Base-by-base conservation (phyloP, 2,888 invertebrate species). In the Nymphalis polychloros region DNA sequence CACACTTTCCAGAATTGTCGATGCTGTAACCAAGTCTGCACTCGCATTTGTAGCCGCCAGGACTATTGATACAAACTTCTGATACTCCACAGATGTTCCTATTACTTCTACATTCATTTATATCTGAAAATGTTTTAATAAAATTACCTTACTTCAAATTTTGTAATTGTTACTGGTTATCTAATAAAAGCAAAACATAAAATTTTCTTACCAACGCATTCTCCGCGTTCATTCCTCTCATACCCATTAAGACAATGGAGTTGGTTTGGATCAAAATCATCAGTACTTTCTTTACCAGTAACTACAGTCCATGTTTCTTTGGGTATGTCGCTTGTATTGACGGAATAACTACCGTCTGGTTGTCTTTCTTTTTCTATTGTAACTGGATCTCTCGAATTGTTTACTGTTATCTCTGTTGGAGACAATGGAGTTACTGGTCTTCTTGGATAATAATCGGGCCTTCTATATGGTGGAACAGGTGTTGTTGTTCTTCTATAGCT, bases 1-100 rank as follows among this genome's bases (percentile, higher is more conserved):
- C 75, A 67, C 92, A 92, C 82, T 84, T 88, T 7, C 88, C 90
- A 5, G 82, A 81, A 0, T 88, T 84, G 77, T 97, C 96, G 69
- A 94, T 93, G 17, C 93, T 85, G 84, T 97, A 98, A 0, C 98
- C 98, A 0, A 94, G 84, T 0, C 97, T 96, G 81, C 98, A 98
- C 41, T 94, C 94, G 82, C 97, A 97, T 20, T 90, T 88, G 83
- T 96, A 98, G 8, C 97, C 97, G 0, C 98, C 98, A 0, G 95
- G 95, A 1, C 95, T 94, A 82, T 98, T 98, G 59, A 95, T 93
- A 81, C 98, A 98, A 13, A 93, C 90, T 76, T 94, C 94, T 6
- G 84, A 77, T 4, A 73, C 74, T 10, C 85, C 89, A 78, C 95
- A 95, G 17, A 87, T 79, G 75, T 94, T 88, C 19, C 86, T 79